Conservation (phyloP, 1,140 invertebrate species). For the Anastatus disparis region DNA sequence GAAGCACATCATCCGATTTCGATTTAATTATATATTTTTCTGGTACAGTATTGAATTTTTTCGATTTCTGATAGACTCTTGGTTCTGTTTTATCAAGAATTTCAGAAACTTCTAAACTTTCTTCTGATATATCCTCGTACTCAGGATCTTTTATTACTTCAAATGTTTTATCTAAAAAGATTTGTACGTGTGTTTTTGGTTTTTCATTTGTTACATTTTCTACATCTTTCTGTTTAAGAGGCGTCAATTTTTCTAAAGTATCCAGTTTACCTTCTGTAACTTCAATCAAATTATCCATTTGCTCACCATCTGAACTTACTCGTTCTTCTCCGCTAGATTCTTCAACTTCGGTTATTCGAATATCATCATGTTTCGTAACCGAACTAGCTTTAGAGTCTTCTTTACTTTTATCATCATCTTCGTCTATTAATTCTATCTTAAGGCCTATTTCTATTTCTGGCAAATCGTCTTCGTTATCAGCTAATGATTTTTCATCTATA, state of each 20-base stretch:
- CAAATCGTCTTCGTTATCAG: conserved; percentile 29
- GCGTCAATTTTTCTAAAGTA: conserved; percentile 47
- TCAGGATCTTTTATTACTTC: conserved; percentile 57
- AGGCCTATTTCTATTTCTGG: conserved; percentile 48
- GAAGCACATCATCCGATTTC: conserved; percentile 53
- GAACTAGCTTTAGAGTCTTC: conserved; percentile 17
- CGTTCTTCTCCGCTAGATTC: conserved; percentile 44
- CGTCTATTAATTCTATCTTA: conserved; percentile 46
- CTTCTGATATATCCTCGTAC: conserved; percentile 65
- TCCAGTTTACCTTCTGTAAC: conserved; percentile 50
- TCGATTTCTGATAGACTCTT: conserved; percentile 36
- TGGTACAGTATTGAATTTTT: conserved; percentile 46
- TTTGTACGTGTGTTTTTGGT: background rate
- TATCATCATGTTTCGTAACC: background rate
- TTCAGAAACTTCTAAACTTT: conserved; percentile 63
- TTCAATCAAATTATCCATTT: conserved; percentile 59
- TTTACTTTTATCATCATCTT: conserved; percentile 36
- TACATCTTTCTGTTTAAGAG: conserved; percentile 13
- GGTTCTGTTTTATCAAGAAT: conserved; percentile 58
- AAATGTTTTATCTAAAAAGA: conserved; percentile 44
- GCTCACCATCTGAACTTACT: conserved; percentile 56
- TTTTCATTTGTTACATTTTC: conserved; percentile 5
- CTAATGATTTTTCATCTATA: background rate
- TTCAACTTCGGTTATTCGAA: background rate
- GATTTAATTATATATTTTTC: conserved; percentile 54